Evolutionary conservation across 2,797 vertebrate species (phyloP).

Genomic region (Smutsia temminckii): DNA sequence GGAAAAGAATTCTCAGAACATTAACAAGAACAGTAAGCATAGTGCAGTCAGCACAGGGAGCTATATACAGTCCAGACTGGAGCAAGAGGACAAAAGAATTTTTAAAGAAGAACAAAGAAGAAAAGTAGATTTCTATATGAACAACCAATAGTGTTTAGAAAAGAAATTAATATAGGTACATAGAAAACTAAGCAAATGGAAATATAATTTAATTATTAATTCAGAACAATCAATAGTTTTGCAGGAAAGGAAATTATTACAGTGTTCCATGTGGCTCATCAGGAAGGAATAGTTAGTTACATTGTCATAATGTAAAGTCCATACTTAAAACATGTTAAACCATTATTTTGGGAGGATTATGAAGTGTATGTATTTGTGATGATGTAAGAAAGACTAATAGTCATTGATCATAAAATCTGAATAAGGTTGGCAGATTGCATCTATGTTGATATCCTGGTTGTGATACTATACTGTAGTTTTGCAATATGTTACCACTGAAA

Average conservation of each 20-base stretch:
- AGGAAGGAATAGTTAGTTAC: background rate
- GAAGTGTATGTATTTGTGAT: background rate
- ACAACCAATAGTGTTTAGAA: background rate
- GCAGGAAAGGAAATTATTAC: background rate
- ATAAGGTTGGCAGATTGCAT: background rate
- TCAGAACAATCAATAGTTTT: background rate
- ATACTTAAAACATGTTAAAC: background rate
- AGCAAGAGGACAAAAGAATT: background rate
- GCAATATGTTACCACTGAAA: background rate
- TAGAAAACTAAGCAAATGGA: background rate
- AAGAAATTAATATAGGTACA: background rate
- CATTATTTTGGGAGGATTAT: background rate
- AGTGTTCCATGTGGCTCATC: background rate
- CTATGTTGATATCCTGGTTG: background rate
- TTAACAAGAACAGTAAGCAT: background rate
- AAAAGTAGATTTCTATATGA: background rate
- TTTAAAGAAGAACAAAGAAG: background rate
- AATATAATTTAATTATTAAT: background rate
- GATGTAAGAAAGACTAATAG: background rate
- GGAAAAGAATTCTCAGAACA: background rate
- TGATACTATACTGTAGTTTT: background rate
- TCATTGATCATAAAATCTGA: background rate
- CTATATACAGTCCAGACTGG: background rate
- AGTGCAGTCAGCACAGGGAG: background rate
- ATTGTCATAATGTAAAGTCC: background rate